Evolutionary conservation across 2,888 invertebrate species (phyloP).

Genomic region (Ophion obscuratus): DNA sequence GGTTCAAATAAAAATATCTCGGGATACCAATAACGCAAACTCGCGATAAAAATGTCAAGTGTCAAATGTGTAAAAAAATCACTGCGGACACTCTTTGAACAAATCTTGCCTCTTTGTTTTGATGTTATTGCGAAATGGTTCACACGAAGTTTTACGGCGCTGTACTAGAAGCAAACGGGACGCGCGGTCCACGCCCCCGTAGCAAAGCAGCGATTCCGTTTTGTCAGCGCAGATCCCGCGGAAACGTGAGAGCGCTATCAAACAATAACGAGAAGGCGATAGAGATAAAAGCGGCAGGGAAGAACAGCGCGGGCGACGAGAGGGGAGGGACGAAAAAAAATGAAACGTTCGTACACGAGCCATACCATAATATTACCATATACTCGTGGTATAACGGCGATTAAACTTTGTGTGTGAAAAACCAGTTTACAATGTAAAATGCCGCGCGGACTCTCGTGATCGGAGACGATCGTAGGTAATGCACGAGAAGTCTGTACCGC

Average conservation of each 20-base stretch:
- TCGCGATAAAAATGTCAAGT: too few species aligned
- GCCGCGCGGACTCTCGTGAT: constrained; percentile 21
- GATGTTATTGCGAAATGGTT: not conserved
- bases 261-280: constrained; percentile 24
- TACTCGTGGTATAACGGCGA: constrained; percentile 34
- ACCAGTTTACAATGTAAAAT: constrained; percentile 60
- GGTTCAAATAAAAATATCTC: too few species aligned
- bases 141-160: constrained; percentile 15
- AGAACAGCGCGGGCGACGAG: constrained; percentile 1
- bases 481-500: constrained; percentile 35
- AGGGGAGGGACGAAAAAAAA: constrained; percentile 8
- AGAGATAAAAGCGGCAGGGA: not conserved
- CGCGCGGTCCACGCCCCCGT: too few species aligned
- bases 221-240: constrained; percentile 34
- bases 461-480: constrained; percentile 27
- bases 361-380: constrained; percentile 25
- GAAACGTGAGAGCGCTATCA: constrained; percentile 42
- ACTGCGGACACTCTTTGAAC: too few species aligned
- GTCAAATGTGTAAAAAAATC: too few species aligned
- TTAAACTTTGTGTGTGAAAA: constrained; percentile 48
- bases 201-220: constrained; percentile 40
- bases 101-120: too few species aligned
- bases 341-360: not conserved
- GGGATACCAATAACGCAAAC: too few species aligned
- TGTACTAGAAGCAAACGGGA: too few species aligned